phyloP scores from a whole-genome alignment of 2,797 vertebrate genomes.

The Falco biarmicus region DNA sequence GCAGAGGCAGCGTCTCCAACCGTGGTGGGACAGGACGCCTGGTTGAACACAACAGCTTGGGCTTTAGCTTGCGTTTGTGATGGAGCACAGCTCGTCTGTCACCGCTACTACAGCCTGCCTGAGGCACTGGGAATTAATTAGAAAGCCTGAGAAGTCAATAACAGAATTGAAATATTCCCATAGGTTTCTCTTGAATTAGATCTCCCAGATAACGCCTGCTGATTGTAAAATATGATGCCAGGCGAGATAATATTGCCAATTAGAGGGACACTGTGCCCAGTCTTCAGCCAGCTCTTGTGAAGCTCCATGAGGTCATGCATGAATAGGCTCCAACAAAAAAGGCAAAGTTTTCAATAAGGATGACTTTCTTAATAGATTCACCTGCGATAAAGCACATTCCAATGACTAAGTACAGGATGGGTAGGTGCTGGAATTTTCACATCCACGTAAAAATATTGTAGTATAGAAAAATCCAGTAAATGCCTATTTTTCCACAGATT shows the following conservation, averaged over 20 bases:
- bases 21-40: background rate
- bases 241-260: background rate
- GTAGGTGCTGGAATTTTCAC: background rate
- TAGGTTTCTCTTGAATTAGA: background rate
- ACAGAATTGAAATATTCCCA: background rate
- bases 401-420: conserved; percentile 8
- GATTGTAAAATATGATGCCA: background rate
- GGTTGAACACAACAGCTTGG: background rate
- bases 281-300: background rate
- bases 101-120: background rate
- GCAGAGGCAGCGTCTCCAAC: background rate
- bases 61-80: background rate
- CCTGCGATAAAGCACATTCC: conserved; percentile 31
- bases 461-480: background rate
- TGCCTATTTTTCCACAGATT: background rate
- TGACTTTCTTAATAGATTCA: conserved; percentile 24
- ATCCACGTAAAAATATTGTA: background rate
- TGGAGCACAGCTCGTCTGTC: background rate
- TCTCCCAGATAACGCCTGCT: background rate
- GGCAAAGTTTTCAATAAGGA: background rate
- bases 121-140: background rate
- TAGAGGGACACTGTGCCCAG: background rate
- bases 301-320: conserved; percentile 16
- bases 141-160: conserved; percentile 18
- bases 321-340: conserved; percentile 13